Base-by-base conservation (phyloP, 2,113 vertebrate species). In the Seriola dumerili region DNA sequence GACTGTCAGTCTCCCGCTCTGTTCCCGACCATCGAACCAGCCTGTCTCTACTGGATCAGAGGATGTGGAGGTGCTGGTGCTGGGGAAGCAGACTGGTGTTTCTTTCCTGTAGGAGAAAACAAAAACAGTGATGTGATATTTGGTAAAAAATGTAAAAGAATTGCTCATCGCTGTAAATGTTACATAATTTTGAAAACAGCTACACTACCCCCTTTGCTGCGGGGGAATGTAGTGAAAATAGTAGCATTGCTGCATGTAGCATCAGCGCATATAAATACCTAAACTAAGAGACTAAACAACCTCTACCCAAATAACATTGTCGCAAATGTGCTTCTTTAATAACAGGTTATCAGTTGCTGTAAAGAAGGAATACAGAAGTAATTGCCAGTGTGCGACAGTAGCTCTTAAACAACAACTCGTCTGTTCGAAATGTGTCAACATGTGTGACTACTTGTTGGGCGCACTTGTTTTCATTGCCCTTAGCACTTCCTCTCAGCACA, bases 391-490 rank as follows among this genome's bases (percentile, higher is more conserved):
- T 17, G 52, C 23, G 5, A 1, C 1, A 57, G 61, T 48, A 17
- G 1, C 25, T 67, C 68, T 29, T n/a, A 3, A 54, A 84, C 75
- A 86, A 80, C 69, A 36, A 55, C 48, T 29, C 40, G 73, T 44
- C 65, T 72, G 64, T 77, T 64, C 42, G 69, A 75, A 82, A 76
- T 34, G 54, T 86, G 65, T 88, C 75, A 87, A 76, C 62, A 42
- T 64, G 65, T 68, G 65, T 1, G 9, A 29, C 65, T 59, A 5
- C 68, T 86, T 87, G 80, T 83, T 54, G 48, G 67, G 73, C 64
- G 64, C 78, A 29, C 54, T 90, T 81, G 78, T 84, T 90, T 86
- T 81, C 68, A 54, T 42, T 85, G 73, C 79, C 69, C 76, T 79
- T 44, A 61, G 63, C 25, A 67, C 86, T 89, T 91, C 86, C 84